Conservation (phyloP, 2,888 invertebrate species). For the Agapetus fuscipes region DNA sequence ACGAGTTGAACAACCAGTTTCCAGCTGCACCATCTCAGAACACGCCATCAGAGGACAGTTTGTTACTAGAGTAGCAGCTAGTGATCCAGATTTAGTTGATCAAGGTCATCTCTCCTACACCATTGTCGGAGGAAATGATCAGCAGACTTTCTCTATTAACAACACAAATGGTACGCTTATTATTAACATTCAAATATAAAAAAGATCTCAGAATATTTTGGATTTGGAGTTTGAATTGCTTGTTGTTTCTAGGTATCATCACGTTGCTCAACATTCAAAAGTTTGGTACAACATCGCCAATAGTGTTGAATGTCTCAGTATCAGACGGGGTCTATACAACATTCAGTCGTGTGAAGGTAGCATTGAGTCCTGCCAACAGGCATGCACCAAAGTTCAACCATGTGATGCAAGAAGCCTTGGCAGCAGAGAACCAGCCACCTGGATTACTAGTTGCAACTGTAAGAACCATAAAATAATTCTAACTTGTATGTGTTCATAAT, state of each 20-base stretch:
- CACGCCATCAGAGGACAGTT: conserved; percentile 80
- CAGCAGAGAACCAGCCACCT: conserved; percentile 70
- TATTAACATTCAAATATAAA: no score
- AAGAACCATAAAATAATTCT: conserved; percentile 18
- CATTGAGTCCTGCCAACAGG: conserved; percentile 68
- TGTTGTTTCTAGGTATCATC: conserved; percentile 45
- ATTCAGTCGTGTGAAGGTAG: conserved; percentile 72
- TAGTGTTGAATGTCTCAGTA: conserved; percentile 82
- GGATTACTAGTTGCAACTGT: conserved; percentile 67
- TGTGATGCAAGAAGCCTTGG: conserved; percentile 65
- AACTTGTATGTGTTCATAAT: not conserved
- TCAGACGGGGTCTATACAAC: conserved; percentile 93
- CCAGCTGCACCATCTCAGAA: conserved; percentile 67
- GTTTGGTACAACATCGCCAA: conserved; percentile 54
- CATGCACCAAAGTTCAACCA: conserved; percentile 72
- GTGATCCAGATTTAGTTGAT: conserved; percentile 78
- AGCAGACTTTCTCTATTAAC: conserved; percentile 62
- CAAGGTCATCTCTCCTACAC: conserved; percentile 65
- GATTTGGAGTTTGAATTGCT: no score
- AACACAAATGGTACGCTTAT: conserved; percentile 19
- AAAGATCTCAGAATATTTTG: no score
- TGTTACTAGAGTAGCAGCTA: conserved; percentile 79
- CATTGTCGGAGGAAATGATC: conserved; percentile 73
- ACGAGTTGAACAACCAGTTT: conserved; percentile 70
- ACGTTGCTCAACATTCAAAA: conserved; percentile 66